Evolutionary conservation across 2,113 vertebrate genomes (phyloP).

Genomic region (Heterotis niloticus): DNA sequence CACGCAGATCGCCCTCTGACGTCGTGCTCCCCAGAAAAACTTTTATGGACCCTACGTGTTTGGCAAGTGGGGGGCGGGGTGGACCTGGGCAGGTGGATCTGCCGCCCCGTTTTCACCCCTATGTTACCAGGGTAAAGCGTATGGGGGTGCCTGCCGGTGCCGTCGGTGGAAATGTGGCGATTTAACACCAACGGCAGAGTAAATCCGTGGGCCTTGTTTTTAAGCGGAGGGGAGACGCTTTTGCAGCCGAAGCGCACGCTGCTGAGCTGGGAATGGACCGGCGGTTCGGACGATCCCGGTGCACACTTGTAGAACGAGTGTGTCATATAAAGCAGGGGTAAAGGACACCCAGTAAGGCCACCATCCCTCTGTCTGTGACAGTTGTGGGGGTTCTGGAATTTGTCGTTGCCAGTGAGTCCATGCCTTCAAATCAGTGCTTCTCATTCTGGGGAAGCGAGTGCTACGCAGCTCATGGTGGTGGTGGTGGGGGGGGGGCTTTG

Average conservation of each 20-base stretch:
- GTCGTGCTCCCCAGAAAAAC: neutral
- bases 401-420: neutral
- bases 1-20: neutral
- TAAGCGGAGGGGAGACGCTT: neutral
- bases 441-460: neutral
- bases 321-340: neutral
- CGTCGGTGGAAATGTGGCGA: neutral
- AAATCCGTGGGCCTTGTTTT: constrained; percentile 5
- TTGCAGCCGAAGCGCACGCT: too few species aligned
- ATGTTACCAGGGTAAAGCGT: neutral
- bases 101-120: neutral
- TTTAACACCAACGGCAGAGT: neutral
- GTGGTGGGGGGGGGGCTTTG: too few species aligned
- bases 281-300: too few species aligned
- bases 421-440: neutral
- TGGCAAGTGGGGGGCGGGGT: neutral
- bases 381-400: neutral
- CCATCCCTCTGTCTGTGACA: neutral
- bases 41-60: constrained; percentile 10
- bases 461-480: neutral
- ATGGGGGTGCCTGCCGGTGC: neutral
- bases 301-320: constrained; percentile 17
- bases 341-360: neutral
- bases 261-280: too few species aligned
- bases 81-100: neutral